phyloP scores from a whole-genome alignment of 2,888 invertebrate genomes.

The Belgica antarctica region DNA sequence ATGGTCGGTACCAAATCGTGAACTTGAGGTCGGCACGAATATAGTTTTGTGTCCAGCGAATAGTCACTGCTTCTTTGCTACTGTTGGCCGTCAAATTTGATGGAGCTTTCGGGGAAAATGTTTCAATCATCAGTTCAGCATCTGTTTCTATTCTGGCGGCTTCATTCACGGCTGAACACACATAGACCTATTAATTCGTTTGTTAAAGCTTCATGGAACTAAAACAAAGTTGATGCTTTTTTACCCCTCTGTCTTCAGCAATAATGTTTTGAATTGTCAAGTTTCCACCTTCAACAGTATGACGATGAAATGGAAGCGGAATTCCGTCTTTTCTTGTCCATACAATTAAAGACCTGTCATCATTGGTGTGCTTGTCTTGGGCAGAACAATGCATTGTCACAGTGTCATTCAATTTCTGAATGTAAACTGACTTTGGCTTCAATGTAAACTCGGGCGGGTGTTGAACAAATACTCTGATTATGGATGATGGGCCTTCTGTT shows the following conservation, averaged over 20 bases:
- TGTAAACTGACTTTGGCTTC: slow-evolving; percentile 79
- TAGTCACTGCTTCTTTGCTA: slow-evolving; percentile 67
- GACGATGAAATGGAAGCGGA: slow-evolving; percentile 62
- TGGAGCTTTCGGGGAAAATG: slow-evolving; percentile 86
- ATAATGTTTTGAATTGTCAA: slow-evolving; percentile 77
- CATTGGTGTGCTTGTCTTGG: slow-evolving; percentile 56
- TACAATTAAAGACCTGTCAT: slow-evolving; percentile 64
- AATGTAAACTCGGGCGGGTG: slow-evolving; percentile 79
- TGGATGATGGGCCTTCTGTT: slow-evolving; percentile 77
- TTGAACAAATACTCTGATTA: slow-evolving; percentile 80
- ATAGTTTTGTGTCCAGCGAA: slow-evolving; percentile 71
- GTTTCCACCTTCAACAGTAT: slow-evolving; percentile 69
- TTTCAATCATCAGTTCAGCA: slow-evolving; percentile 78
- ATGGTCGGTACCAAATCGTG: slow-evolving; percentile 80
- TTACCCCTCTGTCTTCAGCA: slow-evolving; percentile 80
- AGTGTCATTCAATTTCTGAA: slow-evolving; percentile 75
- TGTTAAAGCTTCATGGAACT: too few relatives aligned
- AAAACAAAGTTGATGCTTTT: too few relatives aligned
- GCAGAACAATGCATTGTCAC: slow-evolving; percentile 82
- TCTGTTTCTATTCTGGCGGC: slow-evolving; percentile 80
- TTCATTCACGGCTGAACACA: slow-evolving; percentile 80
- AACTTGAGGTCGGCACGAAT: slow-evolving; percentile 76
- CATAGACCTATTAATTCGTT: slow-evolving; percentile 59
- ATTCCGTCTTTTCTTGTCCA: slow-evolving; percentile 78
- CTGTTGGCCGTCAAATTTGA: slow-evolving; percentile 79